These are phyloP conservation scores for Channa maculata DNA, from an alignment of 2,113 vertebrate genomes.

Conservation along the genomic window DNA sequence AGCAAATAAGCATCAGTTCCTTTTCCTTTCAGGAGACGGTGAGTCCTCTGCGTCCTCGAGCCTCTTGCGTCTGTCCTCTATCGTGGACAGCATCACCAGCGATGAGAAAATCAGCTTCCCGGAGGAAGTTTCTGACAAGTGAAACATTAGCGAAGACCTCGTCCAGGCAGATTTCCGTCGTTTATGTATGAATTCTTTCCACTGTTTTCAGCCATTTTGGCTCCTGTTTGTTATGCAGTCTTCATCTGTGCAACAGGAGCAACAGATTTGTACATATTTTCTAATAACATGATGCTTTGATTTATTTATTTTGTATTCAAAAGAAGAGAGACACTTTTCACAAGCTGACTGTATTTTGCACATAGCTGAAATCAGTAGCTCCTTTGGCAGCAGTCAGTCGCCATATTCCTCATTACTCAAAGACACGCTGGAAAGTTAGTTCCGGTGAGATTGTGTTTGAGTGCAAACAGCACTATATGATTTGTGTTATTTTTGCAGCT, in stretches of 20 bases:
- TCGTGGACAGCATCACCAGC: slow-evolving; percentile 96
- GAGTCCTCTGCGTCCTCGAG: slow-evolving; percentile 92
- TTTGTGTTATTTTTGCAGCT: neutral
- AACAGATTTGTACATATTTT: slow-evolving; percentile 78
- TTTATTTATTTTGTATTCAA: slow-evolving; percentile 82
- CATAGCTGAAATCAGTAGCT: slow-evolving; percentile 64
- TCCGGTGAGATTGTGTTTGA: neutral
- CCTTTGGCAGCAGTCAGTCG: slow-evolving; percentile 17
- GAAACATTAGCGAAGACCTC: neutral
- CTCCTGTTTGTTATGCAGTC: slow-evolving; percentile 41
- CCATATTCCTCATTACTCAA: neutral
- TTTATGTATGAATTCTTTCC: slow-evolving; percentile 59
- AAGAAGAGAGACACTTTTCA: slow-evolving; percentile 14
- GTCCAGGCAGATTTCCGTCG: slow-evolving; percentile 55
- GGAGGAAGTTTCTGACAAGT: slow-evolving; percentile 70
- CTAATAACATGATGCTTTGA: slow-evolving; percentile 59
- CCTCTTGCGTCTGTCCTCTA: slow-evolving; percentile 94
- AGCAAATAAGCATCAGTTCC: neutral
- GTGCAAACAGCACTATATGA: neutral
- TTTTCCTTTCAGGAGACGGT: slow-evolving; percentile 69
- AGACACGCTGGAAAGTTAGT: neutral
- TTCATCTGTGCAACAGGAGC: slow-evolving; percentile 45
- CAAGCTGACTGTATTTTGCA: slow-evolving; percentile 65
- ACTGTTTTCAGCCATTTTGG: slow-evolving; percentile 26
- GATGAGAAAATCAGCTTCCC: slow-evolving; percentile 83